A percentile compares a stretch with the other conserved stretches of the same genome.
Conservation (phyloP, 53 echinoderm and acorn worm genomes). For the Henricia sp. region DNA sequence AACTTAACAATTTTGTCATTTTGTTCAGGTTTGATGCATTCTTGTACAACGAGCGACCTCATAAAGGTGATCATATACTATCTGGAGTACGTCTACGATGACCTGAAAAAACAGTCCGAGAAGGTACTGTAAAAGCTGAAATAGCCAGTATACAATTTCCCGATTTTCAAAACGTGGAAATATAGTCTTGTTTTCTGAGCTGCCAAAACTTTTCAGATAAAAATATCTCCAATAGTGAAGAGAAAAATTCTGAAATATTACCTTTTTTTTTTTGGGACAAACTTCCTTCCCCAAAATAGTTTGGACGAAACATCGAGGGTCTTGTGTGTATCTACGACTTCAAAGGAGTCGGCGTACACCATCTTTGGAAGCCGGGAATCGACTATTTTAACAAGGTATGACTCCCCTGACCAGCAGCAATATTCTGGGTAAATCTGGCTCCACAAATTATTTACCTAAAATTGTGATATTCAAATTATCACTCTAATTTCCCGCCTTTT, state of each 20-base stretch:
- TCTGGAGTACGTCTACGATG: background rate
- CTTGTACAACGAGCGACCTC: conserved; percentile 27
- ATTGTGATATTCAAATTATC: too few species aligned
- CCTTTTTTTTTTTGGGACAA: background rate
- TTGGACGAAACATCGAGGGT: conserved; percentile 63
- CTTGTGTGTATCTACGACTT: conserved; percentile 59
- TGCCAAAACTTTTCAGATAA: too few species aligned
- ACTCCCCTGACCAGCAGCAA: background rate
- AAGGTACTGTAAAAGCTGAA: conserved; percentile 32
- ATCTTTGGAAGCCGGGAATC: conserved; percentile 78
- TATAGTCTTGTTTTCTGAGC: too few species aligned
- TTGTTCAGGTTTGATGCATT: conserved; percentile 20
- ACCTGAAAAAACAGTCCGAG: conserved; percentile 51
- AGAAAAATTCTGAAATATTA: too few species aligned
- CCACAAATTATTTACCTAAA: background rate
- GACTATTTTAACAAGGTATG: conserved; percentile 70
- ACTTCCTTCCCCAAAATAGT: background rate
- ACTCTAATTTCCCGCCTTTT: too few species aligned
- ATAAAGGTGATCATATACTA: background rate
- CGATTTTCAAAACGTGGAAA: too few species aligned
- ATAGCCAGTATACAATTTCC: background rate
- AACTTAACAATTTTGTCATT: background rate
- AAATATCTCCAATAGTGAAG: too few species aligned
- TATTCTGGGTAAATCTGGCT: background rate
- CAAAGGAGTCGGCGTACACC: conserved; percentile 65